Base-by-base conservation (phyloP, 2,888 invertebrate genomes). In the Epinotia bilunana region DNA sequence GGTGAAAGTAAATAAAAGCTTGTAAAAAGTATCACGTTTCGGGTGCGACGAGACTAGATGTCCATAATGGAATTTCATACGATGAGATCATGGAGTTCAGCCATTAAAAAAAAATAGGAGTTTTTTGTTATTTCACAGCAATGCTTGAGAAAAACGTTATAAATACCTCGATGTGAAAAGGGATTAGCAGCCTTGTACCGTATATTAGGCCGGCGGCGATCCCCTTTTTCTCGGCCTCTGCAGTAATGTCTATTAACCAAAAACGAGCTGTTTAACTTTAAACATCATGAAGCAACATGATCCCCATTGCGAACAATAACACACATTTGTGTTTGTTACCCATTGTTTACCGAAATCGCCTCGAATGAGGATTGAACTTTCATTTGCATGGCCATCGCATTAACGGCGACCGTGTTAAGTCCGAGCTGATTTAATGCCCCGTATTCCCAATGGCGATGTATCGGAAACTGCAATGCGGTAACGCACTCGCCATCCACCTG, bases 401-500 rank as follows among this genome's bases (percentile, higher is more conserved):
- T 75, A 71, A 71, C 63, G 71, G 74, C 55, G 60, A 67, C 64
- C 71, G 74, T 55, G 74, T 75, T 75, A 75, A 75, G 74, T 75
- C 74, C 60, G 60, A 55, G 53, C 71, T 75, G 74, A 75, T 75
- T 75, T 75, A 75, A 75, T 55, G 74, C 65, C 68, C 74, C 49
- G 74, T 43, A 71, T 75, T 67, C 74, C 74, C 74, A 71, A 53
- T 67, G 74, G 74, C 71, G 74, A 67, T 65, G 74, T 75, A 75
- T 75, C 74, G 74, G 74, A 67, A 71, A 71, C 74, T 75, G 74
- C 74, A 75, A 71, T 75, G 74, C 74, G 74, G 74, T 75, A 75
- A 74, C 74, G 74, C 71, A 75, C 71, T 70, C 46, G 28, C 57
- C 43, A 53, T 39, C 63, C 69, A 74, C 74, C 74, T 74, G 73